Evolutionary conservation across 2,888 invertebrate species (phyloP).

Genomic region (Lingula anatina): DNA sequence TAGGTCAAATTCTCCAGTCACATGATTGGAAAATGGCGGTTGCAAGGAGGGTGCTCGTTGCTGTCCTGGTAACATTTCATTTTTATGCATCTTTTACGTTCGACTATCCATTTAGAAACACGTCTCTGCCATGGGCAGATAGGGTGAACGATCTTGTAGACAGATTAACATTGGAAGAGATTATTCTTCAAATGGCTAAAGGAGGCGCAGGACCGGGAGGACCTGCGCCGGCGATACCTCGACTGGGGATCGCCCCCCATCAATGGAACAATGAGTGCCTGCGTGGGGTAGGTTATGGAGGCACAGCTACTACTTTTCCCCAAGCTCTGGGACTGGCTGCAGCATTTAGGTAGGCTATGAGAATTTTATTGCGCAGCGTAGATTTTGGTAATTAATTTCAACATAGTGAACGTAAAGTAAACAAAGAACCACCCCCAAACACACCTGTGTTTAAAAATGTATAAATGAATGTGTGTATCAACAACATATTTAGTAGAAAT

Average conservation of each 20-base stretch:
- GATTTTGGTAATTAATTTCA: no score
- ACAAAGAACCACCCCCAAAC: no score
- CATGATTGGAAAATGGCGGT: no score
- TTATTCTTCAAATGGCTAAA: constrained; percentile 22
- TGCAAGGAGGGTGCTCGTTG: no score
- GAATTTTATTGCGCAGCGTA: no score
- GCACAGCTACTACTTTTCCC: constrained; percentile 43
- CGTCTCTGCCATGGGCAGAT: constrained; percentile 26
- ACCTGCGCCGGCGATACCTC: constrained; percentile 32
- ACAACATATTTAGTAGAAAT: no score
- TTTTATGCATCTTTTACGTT: no score
- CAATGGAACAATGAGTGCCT: constrained; percentile 45
- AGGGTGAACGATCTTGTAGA: constrained; percentile 31
- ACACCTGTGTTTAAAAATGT: no score
- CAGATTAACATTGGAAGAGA: constrained; percentile 27
- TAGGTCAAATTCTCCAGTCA: no score
- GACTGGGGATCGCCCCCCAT: constrained; percentile 39
- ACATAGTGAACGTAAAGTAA: no score
- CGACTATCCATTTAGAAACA: constrained; percentile 32
- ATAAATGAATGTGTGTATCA: no score
- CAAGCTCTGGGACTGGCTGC: constrained; percentile 44
- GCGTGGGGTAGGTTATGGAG: constrained; percentile 36
- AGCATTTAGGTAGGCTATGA: constrained; percentile 33
- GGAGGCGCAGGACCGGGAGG: constrained; percentile 19
- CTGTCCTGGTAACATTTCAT: no score